Evolutionary conservation across 2,797 vertebrate genomes (phyloP), one percentile per base, ranked within the genome.

Genomic region (Cossypha niveicapilla): DNA sequence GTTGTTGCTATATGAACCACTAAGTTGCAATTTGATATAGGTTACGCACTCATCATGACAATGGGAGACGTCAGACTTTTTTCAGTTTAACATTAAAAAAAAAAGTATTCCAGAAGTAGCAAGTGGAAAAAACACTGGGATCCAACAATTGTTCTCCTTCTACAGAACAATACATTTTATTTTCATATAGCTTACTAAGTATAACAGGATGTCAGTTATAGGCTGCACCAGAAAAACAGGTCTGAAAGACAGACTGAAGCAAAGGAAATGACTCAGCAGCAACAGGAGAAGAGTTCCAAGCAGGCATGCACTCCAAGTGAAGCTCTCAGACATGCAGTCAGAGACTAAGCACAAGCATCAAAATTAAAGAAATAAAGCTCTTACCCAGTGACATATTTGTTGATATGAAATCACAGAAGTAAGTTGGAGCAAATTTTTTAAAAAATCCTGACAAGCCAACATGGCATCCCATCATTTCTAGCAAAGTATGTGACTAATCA

Each of bases 141-240:
- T 84, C 62, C 73, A 93, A 85, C 56, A 68, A 71, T 51, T 80
- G 65, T 77, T 89, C 78, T 90, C 51, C 65, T 84, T 66, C 63
- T 58, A 71, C 8, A 68, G 84, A 93, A 94, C 86, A 93, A 95
- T 93, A 62, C 54, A 83, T 80, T 94, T 95, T 86, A 91, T 94
- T 92, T 95, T 94, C 86, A 89, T 91, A 89, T 71, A 85, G 67
- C 35, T 27, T 93, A 90, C 63, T 58, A 87, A 87, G 65, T 93
- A n/a, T 65, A 95, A 95, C 96, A 95, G 95, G 96, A 96, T 95
- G 95, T 95, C 84, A 54, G 94, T 94, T 96, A 93, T 68, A 96
- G 92, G 74, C 84, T 94, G 65, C 75, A 93, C 30, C 32, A 94
- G 63, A 93, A 95, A 96, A 95, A 94, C 92, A 95, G 92, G 71